Conservation (phyloP, 1,140 invertebrate genomes). For the Pteromalus puparum region DNA sequence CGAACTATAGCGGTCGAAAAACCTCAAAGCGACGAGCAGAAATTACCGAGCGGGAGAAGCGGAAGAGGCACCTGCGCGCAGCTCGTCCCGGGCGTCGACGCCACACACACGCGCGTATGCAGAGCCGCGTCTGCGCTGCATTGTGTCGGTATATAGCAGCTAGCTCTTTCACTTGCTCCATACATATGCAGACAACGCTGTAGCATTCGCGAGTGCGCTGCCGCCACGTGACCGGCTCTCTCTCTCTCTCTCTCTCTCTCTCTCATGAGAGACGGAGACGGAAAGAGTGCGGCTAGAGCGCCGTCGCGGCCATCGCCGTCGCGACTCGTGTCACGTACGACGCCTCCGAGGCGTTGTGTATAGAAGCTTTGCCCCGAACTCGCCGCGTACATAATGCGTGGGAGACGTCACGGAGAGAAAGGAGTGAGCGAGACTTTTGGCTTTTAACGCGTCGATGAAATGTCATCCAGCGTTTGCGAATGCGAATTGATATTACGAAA, state of each 20-base stretch:
- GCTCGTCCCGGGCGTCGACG: not conserved
- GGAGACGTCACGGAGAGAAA: too few relatives aligned
- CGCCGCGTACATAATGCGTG: too few relatives aligned
- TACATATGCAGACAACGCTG: not conserved
- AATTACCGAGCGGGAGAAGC: not conserved
- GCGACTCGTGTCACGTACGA: slow-evolving; percentile 61
- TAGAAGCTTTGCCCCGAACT: not conserved
- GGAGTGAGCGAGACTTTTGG: too few relatives aligned
- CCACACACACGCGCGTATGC: not conserved
- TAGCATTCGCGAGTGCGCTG: not conserved
- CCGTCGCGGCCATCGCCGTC: slow-evolving; percentile 65
- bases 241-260: too few relatives aligned
- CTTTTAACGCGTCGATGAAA: too few relatives aligned
- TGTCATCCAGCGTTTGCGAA: not conserved
- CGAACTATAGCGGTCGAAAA: too few relatives aligned
- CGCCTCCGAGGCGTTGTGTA: not conserved
- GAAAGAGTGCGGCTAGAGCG: slow-evolving; percentile 31
- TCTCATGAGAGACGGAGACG: not conserved
- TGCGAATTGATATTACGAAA: not conserved
- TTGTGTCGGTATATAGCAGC: not conserved
- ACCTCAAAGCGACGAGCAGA: too few relatives aligned
- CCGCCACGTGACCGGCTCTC: slow-evolving; percentile 26
- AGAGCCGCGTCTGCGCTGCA: not conserved
- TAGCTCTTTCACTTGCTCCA: not conserved
- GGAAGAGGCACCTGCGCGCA: too few relatives aligned